Percentiles rank a stretch among this genome's conserved stretches.
phyloP scores from a whole-genome alignment of 2,888 invertebrate genomes.

The Chalcis sispes region DNA sequence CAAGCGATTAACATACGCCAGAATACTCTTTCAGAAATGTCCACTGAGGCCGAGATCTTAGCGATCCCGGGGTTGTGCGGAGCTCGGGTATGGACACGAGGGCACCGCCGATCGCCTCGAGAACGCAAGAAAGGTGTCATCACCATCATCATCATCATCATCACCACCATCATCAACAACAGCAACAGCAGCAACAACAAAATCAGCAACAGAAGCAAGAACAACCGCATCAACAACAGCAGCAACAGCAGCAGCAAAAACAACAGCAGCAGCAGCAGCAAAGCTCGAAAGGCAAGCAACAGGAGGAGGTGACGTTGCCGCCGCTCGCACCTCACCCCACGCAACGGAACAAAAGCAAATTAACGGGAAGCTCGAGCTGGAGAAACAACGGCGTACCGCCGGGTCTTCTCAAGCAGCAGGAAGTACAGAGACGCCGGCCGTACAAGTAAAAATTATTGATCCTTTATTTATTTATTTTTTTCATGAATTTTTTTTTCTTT shows the following conservation, averaged over 20 bases:
- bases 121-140: constrained; percentile 69
- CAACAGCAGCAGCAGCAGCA: constrained; percentile 18
- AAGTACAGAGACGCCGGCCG: constrained; percentile 67
- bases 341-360: constrained; percentile 59
- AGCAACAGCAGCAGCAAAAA: constrained; percentile 59
- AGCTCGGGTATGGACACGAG: constrained; percentile 73
- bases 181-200: constrained; percentile 12
- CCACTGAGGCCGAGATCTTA: constrained; percentile 33
- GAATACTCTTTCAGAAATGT: constrained; percentile 30
- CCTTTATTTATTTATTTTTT: too few species aligned
- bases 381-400: constrained; percentile 60
- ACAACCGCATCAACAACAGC: constrained; percentile 64
- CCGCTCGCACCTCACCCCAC: constrained; percentile 67
- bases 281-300: too few species aligned
- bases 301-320: constrained; percentile 69
- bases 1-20: neutral
- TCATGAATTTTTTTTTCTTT: too few species aligned
- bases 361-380: constrained; percentile 58
- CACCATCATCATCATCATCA: constrained; percentile 15
- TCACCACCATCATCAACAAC: too few species aligned
- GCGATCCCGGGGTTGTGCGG: constrained; percentile 44
- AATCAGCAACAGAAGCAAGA: constrained; percentile 13
- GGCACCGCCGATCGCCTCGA: constrained; percentile 72
- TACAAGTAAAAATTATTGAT: constrained; percentile 66
- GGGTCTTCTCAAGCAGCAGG: constrained; percentile 57